Evolutionary conservation across 2,797 vertebrate species (phyloP).

Genomic region (Ibycter americanus): DNA sequence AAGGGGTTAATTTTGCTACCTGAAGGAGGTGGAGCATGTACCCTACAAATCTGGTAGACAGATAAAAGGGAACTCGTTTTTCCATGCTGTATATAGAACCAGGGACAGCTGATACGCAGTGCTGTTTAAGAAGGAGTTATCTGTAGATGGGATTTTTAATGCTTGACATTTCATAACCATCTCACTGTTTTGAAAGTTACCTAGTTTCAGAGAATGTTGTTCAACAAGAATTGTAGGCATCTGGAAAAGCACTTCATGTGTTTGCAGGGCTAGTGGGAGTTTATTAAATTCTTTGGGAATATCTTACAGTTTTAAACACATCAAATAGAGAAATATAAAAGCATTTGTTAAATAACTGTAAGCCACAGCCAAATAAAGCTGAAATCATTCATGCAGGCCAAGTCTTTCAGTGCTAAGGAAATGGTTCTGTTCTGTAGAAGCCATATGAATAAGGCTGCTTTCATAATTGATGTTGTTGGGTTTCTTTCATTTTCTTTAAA

Average conservation of each 20-base stretch:
- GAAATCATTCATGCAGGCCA: slow-evolving; percentile 37
- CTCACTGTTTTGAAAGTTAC: slow-evolving; percentile 14
- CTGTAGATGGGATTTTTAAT: slow-evolving; percentile 40
- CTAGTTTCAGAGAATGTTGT: slow-evolving; percentile 28
- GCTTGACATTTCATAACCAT: slow-evolving; percentile 35
- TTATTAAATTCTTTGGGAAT: slow-evolving; percentile 28
- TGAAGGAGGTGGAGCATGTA: background rate
- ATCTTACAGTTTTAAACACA: background rate
- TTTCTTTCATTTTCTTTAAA: slow-evolving; percentile 55
- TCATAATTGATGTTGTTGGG: slow-evolving; percentile 20
- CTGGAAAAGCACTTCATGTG: background rate
- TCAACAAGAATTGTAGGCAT: slow-evolving; percentile 21
- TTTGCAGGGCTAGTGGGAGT: background rate
- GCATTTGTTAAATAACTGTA: slow-evolving; percentile 38
- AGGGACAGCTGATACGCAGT: slow-evolving; percentile 7
- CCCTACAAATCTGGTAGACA: background rate
- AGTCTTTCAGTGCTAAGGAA: slow-evolving; percentile 27
- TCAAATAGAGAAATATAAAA: slow-evolving; percentile 28
- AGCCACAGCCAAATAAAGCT: slow-evolving; percentile 24
- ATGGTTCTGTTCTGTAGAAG: slow-evolving; percentile 24
- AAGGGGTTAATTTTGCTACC: background rate
- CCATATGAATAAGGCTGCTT: slow-evolving; percentile 30
- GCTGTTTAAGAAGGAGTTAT: slow-evolving; percentile 46
- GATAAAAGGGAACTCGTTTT: background rate
- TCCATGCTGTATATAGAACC: slow-evolving; percentile 14